Percentiles rank a stretch among this genome's conserved stretches.
Conservation (phyloP, 2,113 vertebrate species). For the Sisor rabdophorus region DNA sequence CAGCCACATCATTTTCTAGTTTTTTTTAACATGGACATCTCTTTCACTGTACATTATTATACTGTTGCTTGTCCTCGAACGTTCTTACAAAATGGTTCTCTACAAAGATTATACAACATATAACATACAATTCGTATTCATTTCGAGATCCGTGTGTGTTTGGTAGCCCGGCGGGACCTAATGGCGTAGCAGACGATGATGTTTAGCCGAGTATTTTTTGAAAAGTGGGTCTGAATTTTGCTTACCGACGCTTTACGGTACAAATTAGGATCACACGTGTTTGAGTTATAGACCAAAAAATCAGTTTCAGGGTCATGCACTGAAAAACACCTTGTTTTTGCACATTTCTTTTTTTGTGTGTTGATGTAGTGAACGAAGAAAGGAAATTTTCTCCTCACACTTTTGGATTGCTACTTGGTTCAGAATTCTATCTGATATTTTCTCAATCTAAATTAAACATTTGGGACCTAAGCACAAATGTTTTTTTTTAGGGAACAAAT, state of each 20-base stretch:
- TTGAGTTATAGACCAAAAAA: neutral
- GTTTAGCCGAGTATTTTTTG: neutral
- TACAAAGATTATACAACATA: conserved; percentile 96
- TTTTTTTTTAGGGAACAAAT: too few relatives aligned
- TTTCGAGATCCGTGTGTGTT: conserved; percentile 73
- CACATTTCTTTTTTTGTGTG: neutral
- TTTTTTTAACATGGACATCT: conserved; percentile 78
- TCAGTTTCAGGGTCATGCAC: neutral
- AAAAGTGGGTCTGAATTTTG: neutral
- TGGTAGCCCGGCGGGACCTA: neutral
- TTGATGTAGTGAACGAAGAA: neutral
- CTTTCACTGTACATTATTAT: conserved; percentile 98
- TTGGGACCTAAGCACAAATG: too few relatives aligned
- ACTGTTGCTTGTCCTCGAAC: conserved; percentile 79
- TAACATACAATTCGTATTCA: conserved; percentile 74
- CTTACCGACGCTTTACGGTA: neutral
- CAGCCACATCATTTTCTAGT: conserved; percentile 81
- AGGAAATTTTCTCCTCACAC: neutral
- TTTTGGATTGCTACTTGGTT: neutral
- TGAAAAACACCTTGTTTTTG: conserved; percentile 12
- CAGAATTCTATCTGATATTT: neutral
- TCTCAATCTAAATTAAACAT: too few relatives aligned
- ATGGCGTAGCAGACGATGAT: neutral
- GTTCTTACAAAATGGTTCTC: conserved; percentile 96
- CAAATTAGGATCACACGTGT: neutral